These are phyloP conservation scores for Cyprinodon diabolis DNA, from an alignment of 2,797 vertebrate genomes.

Conservation along the genomic window DNA sequence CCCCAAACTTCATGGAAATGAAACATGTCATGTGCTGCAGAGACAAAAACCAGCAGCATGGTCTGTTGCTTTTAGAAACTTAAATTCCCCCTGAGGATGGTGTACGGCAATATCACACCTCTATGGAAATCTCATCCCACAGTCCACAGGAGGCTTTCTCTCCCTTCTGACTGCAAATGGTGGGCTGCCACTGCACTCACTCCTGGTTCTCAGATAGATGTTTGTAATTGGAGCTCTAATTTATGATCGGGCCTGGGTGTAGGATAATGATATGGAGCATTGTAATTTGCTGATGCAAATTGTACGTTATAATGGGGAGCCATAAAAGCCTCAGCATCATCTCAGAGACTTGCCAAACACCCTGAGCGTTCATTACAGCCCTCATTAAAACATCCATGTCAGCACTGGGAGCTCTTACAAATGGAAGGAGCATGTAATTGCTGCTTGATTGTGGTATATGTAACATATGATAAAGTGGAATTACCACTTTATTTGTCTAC, in stretches of 20 bases:
- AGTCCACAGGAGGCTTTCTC: conserved; percentile 65
- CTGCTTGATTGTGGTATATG: conserved; percentile 82
- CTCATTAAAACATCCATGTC: conserved; percentile 84
- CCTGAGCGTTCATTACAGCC: conserved; percentile 85
- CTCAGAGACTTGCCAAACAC: conserved; percentile 84
- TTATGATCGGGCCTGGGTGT: conserved; percentile 81
- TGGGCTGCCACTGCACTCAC: conserved; percentile 71
- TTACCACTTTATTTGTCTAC: conserved; percentile 80
- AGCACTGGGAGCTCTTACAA: conserved; percentile 80
- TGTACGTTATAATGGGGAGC: conserved; percentile 84
- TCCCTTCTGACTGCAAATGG: conserved; percentile 60
- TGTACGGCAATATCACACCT: conserved; percentile 75
- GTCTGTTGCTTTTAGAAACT: conserved; percentile 49
- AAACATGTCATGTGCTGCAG: conserved; percentile 54
- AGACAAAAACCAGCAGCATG: conserved; percentile 48
- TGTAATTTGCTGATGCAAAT: conserved; percentile 88
- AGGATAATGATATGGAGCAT: conserved; percentile 84
- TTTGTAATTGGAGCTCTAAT: conserved; percentile 87
- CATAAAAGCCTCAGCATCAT: conserved; percentile 82
- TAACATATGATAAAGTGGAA: conserved; percentile 79
- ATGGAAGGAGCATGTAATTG: conserved; percentile 84
- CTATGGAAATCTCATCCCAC: conserved; percentile 63
- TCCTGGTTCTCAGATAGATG: conserved; percentile 75
- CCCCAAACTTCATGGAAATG: conserved; percentile 56
- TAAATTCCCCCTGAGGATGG: conserved; percentile 49